Base-by-base conservation (phyloP, 2,888 invertebrate species). In the Frankliniella intonsa region DNA sequence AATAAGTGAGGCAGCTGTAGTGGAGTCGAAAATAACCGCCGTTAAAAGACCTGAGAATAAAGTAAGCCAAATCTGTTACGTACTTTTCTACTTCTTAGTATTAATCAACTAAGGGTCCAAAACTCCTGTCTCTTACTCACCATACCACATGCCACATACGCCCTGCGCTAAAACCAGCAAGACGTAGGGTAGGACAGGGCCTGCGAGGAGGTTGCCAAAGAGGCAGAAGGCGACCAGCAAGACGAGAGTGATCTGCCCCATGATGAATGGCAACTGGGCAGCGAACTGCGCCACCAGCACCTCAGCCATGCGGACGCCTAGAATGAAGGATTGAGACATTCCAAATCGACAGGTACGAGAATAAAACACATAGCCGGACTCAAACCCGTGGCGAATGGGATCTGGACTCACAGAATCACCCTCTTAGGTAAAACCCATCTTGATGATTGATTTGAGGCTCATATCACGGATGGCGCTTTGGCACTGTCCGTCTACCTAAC, bases 111-210 rank as follows among this genome's bases (percentile, higher is more conserved):
- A 5, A 38, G 5, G 5, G 38, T 38, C 38, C 38, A 38, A 38
- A 38, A 38, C 38, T 38, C 38, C 38, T 38, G 38, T 38, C 38
- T 5, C 38, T 38, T 2, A 76, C 69, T 25, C 25, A 76, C 69
- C 69, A 25, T 76, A 76, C 69, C 69, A 76, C 69, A 76, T 76
- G 69, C 69, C 69, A 22, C 69, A 76, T 12, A 76, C 69, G 69
- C 69, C 25, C 25, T 76, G 69, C 22, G 69, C 69, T 25, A 76
- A 25, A 25, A 22, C 22, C 69, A 76, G 69, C 25, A 76, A 12
- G 12, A 25, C 69, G 69, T 76, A 76, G 25, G 69, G 25, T 25
- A 76, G 69, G 11, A 2, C 25, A 25, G 69, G 69, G 9, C 69
- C 69, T 9, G 25, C 3, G 11, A 76, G 69, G 8, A 25, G 69